Percentiles rank a stretch among this genome's conserved stretches.
These are phyloP conservation scores for Tiliacea citrago DNA, from an alignment of 2,888 invertebrate species.

Conservation along the genomic window DNA sequence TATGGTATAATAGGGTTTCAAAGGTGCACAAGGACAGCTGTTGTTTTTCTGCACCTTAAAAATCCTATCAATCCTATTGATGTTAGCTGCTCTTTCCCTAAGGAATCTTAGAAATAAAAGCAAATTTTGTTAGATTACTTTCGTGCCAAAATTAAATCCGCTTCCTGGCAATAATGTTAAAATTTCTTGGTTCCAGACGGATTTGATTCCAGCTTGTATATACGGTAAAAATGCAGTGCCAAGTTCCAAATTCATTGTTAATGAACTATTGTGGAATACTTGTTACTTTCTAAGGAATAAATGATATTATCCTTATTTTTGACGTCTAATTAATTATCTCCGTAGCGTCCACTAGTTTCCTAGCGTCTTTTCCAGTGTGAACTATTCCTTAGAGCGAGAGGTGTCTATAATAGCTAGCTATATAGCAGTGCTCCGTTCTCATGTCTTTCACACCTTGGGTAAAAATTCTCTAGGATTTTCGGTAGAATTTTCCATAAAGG, in stretches of 20 bases:
- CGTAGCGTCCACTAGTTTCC: background rate
- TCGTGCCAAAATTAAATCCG: background rate
- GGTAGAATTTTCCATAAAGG: background rate
- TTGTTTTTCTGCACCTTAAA: background rate
- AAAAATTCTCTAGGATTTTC: background rate
- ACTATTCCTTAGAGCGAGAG: background rate
- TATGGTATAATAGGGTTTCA: background rate
- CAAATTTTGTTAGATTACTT: background rate
- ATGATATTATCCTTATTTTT: conserved; percentile 16
- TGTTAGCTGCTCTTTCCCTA: background rate
- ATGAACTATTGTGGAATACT: background rate
- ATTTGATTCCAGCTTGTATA: background rate
- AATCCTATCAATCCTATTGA: background rate
- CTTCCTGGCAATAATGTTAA: conserved; percentile 17
- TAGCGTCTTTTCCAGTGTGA: background rate
- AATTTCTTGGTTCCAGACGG: conserved; percentile 38
- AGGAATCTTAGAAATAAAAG: background rate
- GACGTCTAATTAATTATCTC: conserved; percentile 10
- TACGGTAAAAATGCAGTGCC: conserved; percentile 3
- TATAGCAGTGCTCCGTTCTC: background rate
- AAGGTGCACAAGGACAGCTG: background rate
- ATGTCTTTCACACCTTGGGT: conserved; percentile 22
- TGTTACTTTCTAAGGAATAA: conserved; percentile 41
- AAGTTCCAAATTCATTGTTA: background rate
- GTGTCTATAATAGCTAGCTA: background rate